Base-by-base conservation (phyloP, 1,140 invertebrate genomes). In the Ephestia elutella region DNA sequence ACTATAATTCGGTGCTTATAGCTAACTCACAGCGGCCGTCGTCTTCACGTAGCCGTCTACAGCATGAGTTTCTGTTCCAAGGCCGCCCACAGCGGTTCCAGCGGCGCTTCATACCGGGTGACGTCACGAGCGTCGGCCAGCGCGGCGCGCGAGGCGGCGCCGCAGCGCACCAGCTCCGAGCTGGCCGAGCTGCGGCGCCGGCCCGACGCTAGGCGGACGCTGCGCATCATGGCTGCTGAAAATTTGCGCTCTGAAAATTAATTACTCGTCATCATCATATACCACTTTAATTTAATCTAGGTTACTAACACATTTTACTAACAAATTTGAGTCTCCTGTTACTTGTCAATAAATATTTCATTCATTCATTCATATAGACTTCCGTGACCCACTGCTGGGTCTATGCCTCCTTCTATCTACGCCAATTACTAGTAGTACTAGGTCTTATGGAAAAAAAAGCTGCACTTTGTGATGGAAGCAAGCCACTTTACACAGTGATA, bases 51-150 rank as follows among this genome's bases (percentile, higher is more conserved):
- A 3, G 21, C 21, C n/a, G n/a, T n/a, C 49, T 71, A 80, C 2
- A 73, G 49, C 68, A 73, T 66, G 21, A 84, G 60, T 58, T 84
- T 84, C 56, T 71, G 66, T 48, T 82, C 80, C 25, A 82, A 56
- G 4, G 71, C 75, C 0, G 80, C 77, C 82, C 82, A 85, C 0
- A 70, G 21, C 0, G 82, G 80, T 30, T 78, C 80, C 0, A 85
- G 68, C 0, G 74, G 72, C 0, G 57, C 49, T 38, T n/a, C 9
- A 50, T 49, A 5, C 17, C 56, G 20, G 9, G 28, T 20, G 8
- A 20, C 57, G 51, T 60, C 25, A 11, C 59, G 54, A 30, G 13
- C 53, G 28, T 70, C 64, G 7, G 18, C 35, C 11, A 59, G 21
- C 17, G 61, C 38, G 48, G 60, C 35, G 32, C 65, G 71, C 50